Evolutionary conservation across 2,888 invertebrate species (phyloP), one percentile per base, ranked within the genome.

Genomic region (Rhagonycha fulva): DNA sequence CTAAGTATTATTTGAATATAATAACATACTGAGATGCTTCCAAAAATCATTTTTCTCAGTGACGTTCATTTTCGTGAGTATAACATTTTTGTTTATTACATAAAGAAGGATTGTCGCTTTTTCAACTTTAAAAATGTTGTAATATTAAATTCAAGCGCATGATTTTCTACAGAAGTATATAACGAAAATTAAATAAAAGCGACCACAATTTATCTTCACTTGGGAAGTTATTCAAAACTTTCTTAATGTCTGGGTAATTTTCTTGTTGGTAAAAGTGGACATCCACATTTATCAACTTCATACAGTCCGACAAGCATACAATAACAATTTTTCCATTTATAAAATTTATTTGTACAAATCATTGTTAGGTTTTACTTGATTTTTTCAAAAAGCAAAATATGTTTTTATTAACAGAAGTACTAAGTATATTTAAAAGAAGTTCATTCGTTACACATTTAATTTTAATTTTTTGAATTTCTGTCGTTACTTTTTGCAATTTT

Each of bases 181-280:
- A 47, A 19, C 19, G 1, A 19, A 47, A 47, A 47, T 47, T 66
- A 24, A 66, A 66, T 66, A 66, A 66, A 66, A 19, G 24, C 26
- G 26, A 66, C 23, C 63, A 66, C 19, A 26, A 66, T 66, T 66
- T 66, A 66, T 66, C 63, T 66, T 66, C 26, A 66, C 63, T 66
- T 26, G 63, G 26, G 63, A 66, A 66, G 63, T 66, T 66, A 66
- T 66, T 66, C 63, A 66, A 66, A 66, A 26, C 63, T 66, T 66
- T 66, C 24, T 66, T 66, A 66, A 66, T 66, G 26, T 66, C 63
- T 66, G 63, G 63, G 63, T 66, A 66, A 66, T 66, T 66, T 66
- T 66, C 24, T 66, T 66, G 23, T 24, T 66, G 63, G 24, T 66
- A 66, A 66, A 66, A 66, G 63, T 66, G 63, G 63, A 66, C 63